Evolutionary conservation across 2,797 vertebrate genomes (phyloP).

Genomic region (Hozukius guyotensis): DNA sequence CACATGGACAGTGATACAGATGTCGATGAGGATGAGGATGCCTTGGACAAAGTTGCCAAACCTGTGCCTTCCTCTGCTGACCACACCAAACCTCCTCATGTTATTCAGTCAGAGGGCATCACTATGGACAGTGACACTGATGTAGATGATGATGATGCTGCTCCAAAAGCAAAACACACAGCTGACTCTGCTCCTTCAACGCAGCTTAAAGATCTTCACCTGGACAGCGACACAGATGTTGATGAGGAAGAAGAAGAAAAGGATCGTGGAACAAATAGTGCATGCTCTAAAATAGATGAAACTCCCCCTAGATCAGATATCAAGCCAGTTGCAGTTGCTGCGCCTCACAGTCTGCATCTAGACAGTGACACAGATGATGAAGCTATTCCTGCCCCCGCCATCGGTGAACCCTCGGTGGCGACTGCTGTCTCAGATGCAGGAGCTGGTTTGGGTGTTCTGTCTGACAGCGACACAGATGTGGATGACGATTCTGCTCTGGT

Average conservation of each 20-base stretch:
- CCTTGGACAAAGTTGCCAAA: neutral
- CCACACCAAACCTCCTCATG: neutral
- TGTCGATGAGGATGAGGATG: conserved; percentile 63
- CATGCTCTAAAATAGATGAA: conserved; percentile 16
- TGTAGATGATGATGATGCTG: conserved; percentile 46
- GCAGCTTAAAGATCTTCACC: conserved; percentile 41
- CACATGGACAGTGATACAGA: conserved; percentile 79
- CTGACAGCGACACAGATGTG: conserved; percentile 82
- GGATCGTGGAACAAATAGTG: conserved; percentile 5
- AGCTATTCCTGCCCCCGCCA: conserved; percentile 4
- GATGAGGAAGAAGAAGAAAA: conserved; percentile 47
- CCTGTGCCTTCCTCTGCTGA: conserved; percentile 6
- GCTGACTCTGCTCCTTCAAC: conserved; percentile 22
- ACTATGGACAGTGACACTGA: conserved; percentile 49
- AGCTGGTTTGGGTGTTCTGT: conserved; percentile 51
- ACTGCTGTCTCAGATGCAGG: neutral
- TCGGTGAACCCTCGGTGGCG: neutral
- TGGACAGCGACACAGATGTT: conserved; percentile 82
- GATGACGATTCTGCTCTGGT: conserved; percentile 53
- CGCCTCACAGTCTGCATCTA: conserved; percentile 23
- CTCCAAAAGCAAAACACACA: conserved; percentile 12
- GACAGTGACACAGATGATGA: conserved; percentile 71
- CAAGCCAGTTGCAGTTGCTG: neutral
- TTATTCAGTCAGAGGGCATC: conserved; percentile 49
- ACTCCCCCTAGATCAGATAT: conserved; percentile 12